phyloP scores from a whole-genome alignment of 2,888 invertebrate species.

The Leptura quadrifasciata region DNA sequence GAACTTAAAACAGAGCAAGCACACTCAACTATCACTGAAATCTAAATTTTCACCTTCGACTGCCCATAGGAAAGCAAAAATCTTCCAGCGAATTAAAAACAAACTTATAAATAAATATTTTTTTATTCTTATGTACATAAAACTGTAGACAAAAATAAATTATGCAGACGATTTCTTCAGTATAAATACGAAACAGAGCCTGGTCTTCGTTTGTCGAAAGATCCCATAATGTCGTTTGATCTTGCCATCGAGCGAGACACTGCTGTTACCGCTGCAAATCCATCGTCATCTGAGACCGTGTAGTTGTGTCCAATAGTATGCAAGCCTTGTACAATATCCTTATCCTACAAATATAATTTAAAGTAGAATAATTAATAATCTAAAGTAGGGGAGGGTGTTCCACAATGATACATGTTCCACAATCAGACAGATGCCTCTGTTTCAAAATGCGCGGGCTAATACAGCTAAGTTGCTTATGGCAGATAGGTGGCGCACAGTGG shows the following conservation, averaged over 20 bases:
- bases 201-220: conserved; percentile 73
- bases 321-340: conserved; percentile 74
- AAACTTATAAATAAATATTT: background rate
- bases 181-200: conserved; percentile 74
- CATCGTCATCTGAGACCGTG: conserved; percentile 75
- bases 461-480: too few species aligned
- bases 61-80: too few species aligned
- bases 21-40: too few species aligned
- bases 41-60: too few species aligned
- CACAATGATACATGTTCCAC: too few species aligned
- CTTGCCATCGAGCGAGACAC: conserved; percentile 71
- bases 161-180: background rate
- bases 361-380: conserved; percentile 9
- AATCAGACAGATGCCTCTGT: too few species aligned
- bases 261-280: conserved; percentile 80
- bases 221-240: conserved; percentile 72
- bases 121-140: background rate
- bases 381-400: too few species aligned
- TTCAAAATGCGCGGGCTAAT: too few species aligned
- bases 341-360: conserved; percentile 57
- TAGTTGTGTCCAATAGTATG: conserved; percentile 75
- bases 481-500: too few species aligned
- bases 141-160: conserved; percentile 25
- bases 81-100: too few species aligned
- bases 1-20: too few species aligned